Base-by-base conservation (phyloP, 1,140 invertebrate species). In the Drosophila carrolli region DNA sequence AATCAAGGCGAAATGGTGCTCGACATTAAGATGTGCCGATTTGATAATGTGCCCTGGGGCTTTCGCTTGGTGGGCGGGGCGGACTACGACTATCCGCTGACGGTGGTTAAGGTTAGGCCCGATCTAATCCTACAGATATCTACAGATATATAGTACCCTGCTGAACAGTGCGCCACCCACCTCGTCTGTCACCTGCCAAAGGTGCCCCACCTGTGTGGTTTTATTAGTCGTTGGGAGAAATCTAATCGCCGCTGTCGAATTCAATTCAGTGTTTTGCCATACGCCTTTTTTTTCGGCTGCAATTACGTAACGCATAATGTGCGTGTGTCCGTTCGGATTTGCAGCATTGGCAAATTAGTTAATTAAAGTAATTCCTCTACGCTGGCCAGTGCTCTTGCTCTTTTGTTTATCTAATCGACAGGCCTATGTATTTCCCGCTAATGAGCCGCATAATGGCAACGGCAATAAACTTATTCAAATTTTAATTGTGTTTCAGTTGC, bases 31-130 rank as follows among this genome's bases (percentile, higher is more conserved):
- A 94, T 95, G 84, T 93, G 94, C 48, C 95, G 94, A 92, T 94
- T 94, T 68, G 94, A 95, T 78, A 94, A 94, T 67, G 93, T 93
- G 55, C 95, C 96, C 58, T 98, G 97, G 97, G 97, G 97, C 56
- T 98, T 98, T 93, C 94, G 97, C 37, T 93, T 98, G 48, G 95
- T 96, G 63, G 97, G 97, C 51, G 97, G 97, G 10, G 94, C 94
- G 67, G 97, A 98, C 92, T 97, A 96, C 86, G 95, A 95, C 41
- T 95, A 95, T 73, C 96, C 97, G 5, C 93, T 98, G 41, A 96
- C 96, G 44, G 95, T 98, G 50, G 95, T 97, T 82, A 96, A 96
- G 95, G 97, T 98, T 91, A 91, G 88, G 58, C 75, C 46, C 78
- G 74, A 65, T 65, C 47, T 9, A 56, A 54, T 19, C 46, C 29